Base-by-base conservation (phyloP, 2,113 vertebrate genomes). In the Azemiops feae region DNA sequence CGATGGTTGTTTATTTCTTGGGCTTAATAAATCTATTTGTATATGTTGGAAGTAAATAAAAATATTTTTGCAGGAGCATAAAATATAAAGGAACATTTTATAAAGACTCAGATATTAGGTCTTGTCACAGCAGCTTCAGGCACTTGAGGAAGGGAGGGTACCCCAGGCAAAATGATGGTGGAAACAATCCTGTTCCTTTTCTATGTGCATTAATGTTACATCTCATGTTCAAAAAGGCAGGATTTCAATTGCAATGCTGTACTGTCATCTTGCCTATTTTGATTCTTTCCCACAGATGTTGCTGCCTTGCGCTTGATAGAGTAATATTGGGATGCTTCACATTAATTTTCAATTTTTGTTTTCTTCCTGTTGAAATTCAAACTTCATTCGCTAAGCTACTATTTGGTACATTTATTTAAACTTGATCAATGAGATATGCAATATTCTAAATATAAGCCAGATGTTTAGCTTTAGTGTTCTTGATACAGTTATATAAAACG, bases 1-100 rank as follows among this genome's bases (percentile, higher is more conserved):
- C 0, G 92, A 69, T 95, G 57, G 18, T 93, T 57, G 57, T 95
- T 96, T 93, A 12, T 69, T 14, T 55, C 58, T 88, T n/a, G n/a
- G 14, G 4, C n/a, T 86, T 90, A 60, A 50, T 50, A 8, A 45
- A 27, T 27, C 39, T 54, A 89, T 43, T 74, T 34, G 23, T 30
- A 50, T 57, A 69, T 20, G 18, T 92, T 55, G 52, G 27, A 45
- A 27, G 16, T 39, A 57, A 34, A 60, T 34, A 87, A 50, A 39
- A 81, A 85, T 54, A 12, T 12, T 18, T 91, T 39, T 91, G 64
- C 6, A 39, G 43, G n/a, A 81, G 7, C 30, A 64, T 87, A 87
- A 87, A 92, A 86, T n/a, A 92, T 30, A 25, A 92, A 23, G 30
- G 30, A 88, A 47, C 22, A 50, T 5, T 2, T 69, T 88, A 69